Base-by-base conservation (phyloP, 2,797 vertebrate species). In the Heliangelus exortis region DNA sequence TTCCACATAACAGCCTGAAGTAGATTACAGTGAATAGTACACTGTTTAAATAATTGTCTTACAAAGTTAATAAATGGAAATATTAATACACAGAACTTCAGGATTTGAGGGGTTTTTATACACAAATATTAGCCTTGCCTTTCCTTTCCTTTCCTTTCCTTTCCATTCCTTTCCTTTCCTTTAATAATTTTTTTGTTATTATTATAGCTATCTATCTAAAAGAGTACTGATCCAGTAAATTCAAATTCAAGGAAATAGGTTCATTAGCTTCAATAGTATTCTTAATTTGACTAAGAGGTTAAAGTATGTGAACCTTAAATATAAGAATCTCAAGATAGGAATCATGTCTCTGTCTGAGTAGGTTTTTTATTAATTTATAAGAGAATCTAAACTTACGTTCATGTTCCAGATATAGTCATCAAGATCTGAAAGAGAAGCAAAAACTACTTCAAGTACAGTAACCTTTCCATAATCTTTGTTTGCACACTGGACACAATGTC, bases 201-300 rank as follows among this genome's bases (percentile, higher is more conserved):
- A 65, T 88, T 90, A 28, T 41, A 62, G 72, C 39, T 59, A 33
- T 48, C 41, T 83, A 71, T 57, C 67, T 65, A 57, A 84, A 85
- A 80, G 57, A 77, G 45, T 68, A 93, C 89, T 80, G 87, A 89
- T 92, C 78, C 79, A 31, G 92, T 92, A 96, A 96, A 95, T 92
- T 80, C 76, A 87, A 91, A 91, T 96, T 95, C 93, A 91, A 89
- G 91, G 95, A 92, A 96, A 82, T 12, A 47, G 45, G 93, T 89
- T 95, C 63, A 95, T 96, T 95, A 96, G 57, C 45, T 83, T 74
- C 78, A 85, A 57, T 71, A 85, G 61, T 23, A 68, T 80, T 73
- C 87, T 73, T 91, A 91, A 95, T 95, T 92, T 95, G 82, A 89
- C 92, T 91, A 93, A 57, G 57, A 93, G 78, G 65, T 85, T 95